phyloP scores from a whole-genome alignment of 2,797 vertebrate species.

The Spinus olivaceus region DNA sequence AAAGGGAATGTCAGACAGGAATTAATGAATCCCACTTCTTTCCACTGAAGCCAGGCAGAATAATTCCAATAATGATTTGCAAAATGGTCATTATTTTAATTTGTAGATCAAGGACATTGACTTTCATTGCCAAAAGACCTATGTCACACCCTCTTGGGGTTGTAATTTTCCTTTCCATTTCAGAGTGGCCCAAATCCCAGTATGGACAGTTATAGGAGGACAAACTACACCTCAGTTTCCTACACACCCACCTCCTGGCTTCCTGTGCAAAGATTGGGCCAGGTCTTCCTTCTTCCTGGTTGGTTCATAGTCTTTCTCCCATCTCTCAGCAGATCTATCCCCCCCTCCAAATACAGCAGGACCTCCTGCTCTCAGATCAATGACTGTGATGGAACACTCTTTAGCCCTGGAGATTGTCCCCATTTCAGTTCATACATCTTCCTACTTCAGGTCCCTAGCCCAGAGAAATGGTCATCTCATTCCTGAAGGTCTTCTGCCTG shows the following conservation, averaged over 20 bases:
- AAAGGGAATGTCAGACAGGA: conserved; percentile 26
- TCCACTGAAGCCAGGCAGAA: neutral
- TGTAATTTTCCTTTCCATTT: neutral
- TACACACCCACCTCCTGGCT: neutral
- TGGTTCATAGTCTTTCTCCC: neutral
- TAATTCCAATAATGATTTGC: neutral
- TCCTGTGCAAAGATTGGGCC: neutral
- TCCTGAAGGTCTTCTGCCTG: neutral
- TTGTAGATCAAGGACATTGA: neutral
- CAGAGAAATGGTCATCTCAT: neutral
- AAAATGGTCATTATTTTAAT: neutral
- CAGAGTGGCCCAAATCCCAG: neutral
- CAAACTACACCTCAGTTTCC: neutral
- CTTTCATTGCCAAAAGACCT: neutral
- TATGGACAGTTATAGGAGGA: neutral
- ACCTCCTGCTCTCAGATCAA: neutral
- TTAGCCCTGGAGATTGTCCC: neutral
- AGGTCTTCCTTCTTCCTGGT: neutral
- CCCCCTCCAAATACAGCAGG: neutral
- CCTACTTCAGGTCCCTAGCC: neutral
- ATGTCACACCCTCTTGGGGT: neutral
- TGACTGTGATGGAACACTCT: neutral
- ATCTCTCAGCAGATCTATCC: neutral
- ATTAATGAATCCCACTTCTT: neutral
- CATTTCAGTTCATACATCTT: neutral